A percentile compares a stretch with the other conserved stretches of the same genome.
Conservation (phyloP, 2,888 invertebrate genomes). For the Erebia palarica region DNA sequence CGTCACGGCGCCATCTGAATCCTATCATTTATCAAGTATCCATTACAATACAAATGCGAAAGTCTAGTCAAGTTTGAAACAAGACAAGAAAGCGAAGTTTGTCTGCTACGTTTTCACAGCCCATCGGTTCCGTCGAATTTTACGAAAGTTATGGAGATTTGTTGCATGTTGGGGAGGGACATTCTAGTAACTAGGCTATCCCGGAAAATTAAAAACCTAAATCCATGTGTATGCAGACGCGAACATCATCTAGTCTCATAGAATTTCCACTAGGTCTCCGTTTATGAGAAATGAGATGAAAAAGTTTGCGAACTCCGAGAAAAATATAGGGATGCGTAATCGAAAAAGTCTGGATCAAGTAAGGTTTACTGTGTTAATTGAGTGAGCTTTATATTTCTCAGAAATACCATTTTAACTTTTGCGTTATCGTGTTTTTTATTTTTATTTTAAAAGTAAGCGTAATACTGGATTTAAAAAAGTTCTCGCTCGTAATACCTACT, state of each 20-base stretch:
- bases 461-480: not conserved
- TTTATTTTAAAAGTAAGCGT: not conserved
- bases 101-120: too few species aligned
- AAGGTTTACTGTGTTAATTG: constrained; percentile 30
- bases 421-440: not conserved
- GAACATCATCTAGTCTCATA: not conserved
- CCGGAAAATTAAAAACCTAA: too few species aligned
- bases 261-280: not conserved
- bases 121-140: too few species aligned
- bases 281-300: constrained; percentile 4
- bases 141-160: too few species aligned
- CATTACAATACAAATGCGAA: too few species aligned
- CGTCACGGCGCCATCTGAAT: too few species aligned
- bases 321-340: constrained; percentile 19
- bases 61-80: too few species aligned
- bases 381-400: constrained; percentile 21
- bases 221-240: too few species aligned
- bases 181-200: too few species aligned
- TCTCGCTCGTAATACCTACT: not conserved
- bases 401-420: constrained; percentile 14
- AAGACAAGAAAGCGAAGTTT: too few species aligned
- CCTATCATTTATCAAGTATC: too few species aligned
- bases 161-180: too few species aligned
- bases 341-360: constrained; percentile 31
- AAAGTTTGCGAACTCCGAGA: constrained; percentile 15